These are phyloP conservation scores for Tragelaphus imberbis DNA, from an alignment of 2,113 vertebrate species.

Conservation along the genomic window DNA sequence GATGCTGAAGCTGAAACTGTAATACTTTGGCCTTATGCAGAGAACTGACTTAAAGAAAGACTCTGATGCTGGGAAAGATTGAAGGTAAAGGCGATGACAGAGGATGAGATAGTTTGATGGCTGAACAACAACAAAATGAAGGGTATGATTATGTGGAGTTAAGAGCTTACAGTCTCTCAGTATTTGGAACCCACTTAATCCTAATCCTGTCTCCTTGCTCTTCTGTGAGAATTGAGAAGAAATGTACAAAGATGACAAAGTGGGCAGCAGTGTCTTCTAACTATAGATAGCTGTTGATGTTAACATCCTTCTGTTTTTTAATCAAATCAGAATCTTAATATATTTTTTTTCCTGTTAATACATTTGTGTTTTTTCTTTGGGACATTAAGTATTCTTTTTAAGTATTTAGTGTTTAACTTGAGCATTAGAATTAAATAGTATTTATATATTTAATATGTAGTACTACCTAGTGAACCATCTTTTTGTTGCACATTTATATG, in stretches of 20 bases:
- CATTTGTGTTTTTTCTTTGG: neutral
- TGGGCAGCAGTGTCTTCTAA: neutral
- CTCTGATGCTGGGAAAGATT: neutral
- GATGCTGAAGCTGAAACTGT: neutral
- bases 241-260: neutral
- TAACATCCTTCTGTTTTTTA: neutral
- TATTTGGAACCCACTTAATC: neutral
- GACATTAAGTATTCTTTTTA: neutral
- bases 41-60: neutral
- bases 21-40: neutral
- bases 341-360: neutral
- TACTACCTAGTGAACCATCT: neutral
- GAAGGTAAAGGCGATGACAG: neutral
- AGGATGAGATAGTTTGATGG: neutral
- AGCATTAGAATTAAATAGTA: neutral
- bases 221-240: neutral
- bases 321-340: neutral
- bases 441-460: neutral
- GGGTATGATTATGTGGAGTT: neutral
- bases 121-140: neutral
- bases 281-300: neutral
- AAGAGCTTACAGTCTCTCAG: neutral
- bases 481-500: neutral
- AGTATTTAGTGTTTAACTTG: neutral
- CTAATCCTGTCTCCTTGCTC: neutral